Conservation (phyloP, 2,113 vertebrate species). For the Poeciliopsis turrubarensis region DNA sequence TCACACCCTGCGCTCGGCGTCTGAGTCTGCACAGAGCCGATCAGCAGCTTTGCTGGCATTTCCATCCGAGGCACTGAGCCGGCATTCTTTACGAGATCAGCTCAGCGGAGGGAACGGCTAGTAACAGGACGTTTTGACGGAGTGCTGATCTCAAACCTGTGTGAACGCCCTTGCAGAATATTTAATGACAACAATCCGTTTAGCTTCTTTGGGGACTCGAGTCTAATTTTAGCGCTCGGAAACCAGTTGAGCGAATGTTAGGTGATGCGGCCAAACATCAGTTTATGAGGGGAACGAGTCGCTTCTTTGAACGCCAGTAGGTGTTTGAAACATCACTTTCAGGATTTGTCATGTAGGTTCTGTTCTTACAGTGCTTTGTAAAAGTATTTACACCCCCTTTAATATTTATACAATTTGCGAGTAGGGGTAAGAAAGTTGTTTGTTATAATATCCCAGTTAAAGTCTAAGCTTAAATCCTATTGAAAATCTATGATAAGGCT, state of each 20-base stretch:
- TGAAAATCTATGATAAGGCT: too few species aligned
- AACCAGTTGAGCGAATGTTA: background rate
- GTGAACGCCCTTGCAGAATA: constrained; percentile 18
- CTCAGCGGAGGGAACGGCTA: constrained; percentile 14
- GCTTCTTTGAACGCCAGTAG: background rate
- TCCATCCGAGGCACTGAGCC: constrained; percentile 13
- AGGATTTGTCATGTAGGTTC: too few species aligned
- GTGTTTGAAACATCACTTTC: background rate
- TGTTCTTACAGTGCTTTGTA: too few species aligned
- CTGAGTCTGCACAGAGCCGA: constrained; percentile 30
- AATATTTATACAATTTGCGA: too few species aligned
- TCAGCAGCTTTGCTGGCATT: constrained; percentile 31
- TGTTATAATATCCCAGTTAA: too few species aligned
- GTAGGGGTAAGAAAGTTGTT: too few species aligned
- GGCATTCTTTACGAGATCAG: constrained; percentile 28
- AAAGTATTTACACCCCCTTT: too few species aligned
- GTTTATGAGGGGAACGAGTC: background rate
- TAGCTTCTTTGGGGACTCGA: background rate
- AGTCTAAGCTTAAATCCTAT: too few species aligned
- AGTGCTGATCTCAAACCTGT: constrained; percentile 18
- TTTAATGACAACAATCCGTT: background rate
- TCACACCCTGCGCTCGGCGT: constrained; percentile 4
- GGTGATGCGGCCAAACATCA: background rate
- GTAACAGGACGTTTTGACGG: constrained; percentile 19
- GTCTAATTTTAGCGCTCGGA: background rate